phyloP scores from a whole-genome alignment of 2,888 invertebrate species.

The Ophonus ardosiacus region DNA sequence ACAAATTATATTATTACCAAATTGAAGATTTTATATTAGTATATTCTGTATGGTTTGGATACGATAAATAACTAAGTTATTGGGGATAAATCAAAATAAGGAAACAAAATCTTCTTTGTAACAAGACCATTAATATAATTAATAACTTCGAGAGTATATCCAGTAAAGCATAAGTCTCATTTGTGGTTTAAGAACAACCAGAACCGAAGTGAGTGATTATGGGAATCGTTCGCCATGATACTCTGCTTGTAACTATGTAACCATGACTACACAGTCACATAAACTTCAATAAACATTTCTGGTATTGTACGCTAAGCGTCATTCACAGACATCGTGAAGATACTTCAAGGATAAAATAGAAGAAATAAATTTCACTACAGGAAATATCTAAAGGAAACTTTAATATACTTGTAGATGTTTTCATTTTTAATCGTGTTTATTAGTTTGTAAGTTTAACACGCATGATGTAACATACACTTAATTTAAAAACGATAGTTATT shows the following conservation, averaged over 20 bases:
- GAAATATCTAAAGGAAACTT: neutral
- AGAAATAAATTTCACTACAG: neutral
- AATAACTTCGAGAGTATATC: neutral
- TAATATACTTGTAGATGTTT: no score
- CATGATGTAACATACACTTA: no score
- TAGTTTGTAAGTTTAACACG: no score
- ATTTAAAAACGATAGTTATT: no score
- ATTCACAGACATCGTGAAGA: slow-evolving; percentile 27
- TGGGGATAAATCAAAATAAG: no score
- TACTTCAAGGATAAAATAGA: neutral
- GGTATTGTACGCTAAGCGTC: slow-evolving; percentile 18
- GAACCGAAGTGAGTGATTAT: slow-evolving; percentile 34
- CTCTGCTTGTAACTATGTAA: slow-evolving; percentile 9
- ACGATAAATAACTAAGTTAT: no score
- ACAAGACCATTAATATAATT: no score
- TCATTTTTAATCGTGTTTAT: no score
- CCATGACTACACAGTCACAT: slow-evolving; percentile 37
- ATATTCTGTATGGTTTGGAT: no score
- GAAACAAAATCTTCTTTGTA: no score
- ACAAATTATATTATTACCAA: no score
- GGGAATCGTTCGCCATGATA: slow-evolving; percentile 20
- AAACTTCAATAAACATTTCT: slow-evolving; percentile 38
- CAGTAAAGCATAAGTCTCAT: neutral
- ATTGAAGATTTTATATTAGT: no score
- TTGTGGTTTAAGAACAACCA: slow-evolving; percentile 12